A percentile compares a stretch with the other conserved stretches of the same genome.
These are phyloP conservation scores for Agrypnus murinus DNA, from an alignment of 2,888 invertebrate genomes.

Conservation along the genomic window DNA sequence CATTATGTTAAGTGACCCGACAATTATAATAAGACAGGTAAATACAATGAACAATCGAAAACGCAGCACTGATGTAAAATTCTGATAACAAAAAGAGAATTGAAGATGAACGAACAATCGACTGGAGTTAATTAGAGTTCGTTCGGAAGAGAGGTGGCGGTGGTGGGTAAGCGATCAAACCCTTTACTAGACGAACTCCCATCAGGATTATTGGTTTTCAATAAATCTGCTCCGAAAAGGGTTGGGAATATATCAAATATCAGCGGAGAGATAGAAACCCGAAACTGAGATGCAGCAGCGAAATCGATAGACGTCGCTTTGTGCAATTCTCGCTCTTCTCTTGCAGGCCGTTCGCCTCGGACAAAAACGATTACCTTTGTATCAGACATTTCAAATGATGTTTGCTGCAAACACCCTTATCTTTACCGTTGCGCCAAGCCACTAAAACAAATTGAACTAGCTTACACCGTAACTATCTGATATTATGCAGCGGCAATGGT, in stretches of 20 bases:
- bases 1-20: constrained; percentile 40
- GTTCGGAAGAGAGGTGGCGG: not conserved
- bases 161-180: not conserved
- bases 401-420: constrained; percentile 59
- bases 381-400: constrained; percentile 59
- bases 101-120: constrained; percentile 23
- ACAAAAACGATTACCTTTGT: constrained; percentile 61
- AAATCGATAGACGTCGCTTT: constrained; percentile 22
- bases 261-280: not conserved
- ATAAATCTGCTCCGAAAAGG: constrained; percentile 5
- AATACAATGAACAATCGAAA: constrained; percentile 38
- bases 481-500: not conserved
- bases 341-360: constrained; percentile 44
- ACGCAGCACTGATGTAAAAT: constrained; percentile 22
- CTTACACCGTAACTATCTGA: constrained; percentile 29
- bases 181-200: constrained; percentile 4
- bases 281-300: constrained; percentile 11
- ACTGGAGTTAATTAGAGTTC: constrained; percentile 28
- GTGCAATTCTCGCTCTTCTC: constrained; percentile 23
- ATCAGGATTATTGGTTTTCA: constrained; percentile 19
- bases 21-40: constrained; percentile 40
- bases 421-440: constrained; percentile 53
- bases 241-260: constrained; percentile 13
- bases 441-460: constrained; percentile 33
- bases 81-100: constrained; percentile 17